phyloP scores from a whole-genome alignment of 2,888 invertebrate genomes.

The Drosophila paramelanica region DNA sequence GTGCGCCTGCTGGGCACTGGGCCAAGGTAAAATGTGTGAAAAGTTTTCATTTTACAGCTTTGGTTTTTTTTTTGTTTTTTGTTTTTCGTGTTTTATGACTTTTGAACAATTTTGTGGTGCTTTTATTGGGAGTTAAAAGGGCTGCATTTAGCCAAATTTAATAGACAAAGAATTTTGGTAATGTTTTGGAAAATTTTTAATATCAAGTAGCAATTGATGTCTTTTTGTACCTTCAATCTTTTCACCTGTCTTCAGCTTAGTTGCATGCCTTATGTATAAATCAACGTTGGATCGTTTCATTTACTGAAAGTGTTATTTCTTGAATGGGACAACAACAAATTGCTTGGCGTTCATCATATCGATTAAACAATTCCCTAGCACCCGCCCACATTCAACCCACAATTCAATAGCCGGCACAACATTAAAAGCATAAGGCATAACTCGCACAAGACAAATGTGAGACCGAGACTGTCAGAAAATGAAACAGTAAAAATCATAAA shows the following conservation, averaged over 20 bases:
- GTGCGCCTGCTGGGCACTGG: constrained; percentile 15
- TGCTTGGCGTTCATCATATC: constrained; percentile 53
- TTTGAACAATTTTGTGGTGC: neutral
- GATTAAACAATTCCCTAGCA: constrained; percentile 60
- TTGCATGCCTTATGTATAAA: neutral
- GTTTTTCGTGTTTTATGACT: constrained; percentile 19
- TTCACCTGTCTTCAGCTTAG: neutral
- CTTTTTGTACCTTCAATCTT: neutral
- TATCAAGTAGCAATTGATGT: too few relatives aligned
- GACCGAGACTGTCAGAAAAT: constrained; percentile 28
- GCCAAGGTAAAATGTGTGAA: constrained; percentile 42
- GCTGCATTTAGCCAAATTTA: neutral
- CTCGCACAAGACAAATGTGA: constrained; percentile 34
- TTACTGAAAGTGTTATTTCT: constrained; percentile 10
- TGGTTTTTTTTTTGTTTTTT: neutral
- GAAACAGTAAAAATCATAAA: constrained; percentile 62
- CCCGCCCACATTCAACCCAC: constrained; percentile 36
- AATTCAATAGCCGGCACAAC: constrained; percentile 28
- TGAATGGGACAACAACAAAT: constrained; percentile 53
- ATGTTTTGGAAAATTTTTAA: too few relatives aligned
- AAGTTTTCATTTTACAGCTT: constrained; percentile 18
- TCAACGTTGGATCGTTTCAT: constrained; percentile 14
- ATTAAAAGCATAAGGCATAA: constrained; percentile 30
- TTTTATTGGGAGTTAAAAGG: neutral
- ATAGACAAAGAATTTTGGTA: too few relatives aligned